Evolutionary conservation across 64 coral and sea anemone genomes (phyloP).

Genomic region (Dendronephthya gigantea): DNA sequence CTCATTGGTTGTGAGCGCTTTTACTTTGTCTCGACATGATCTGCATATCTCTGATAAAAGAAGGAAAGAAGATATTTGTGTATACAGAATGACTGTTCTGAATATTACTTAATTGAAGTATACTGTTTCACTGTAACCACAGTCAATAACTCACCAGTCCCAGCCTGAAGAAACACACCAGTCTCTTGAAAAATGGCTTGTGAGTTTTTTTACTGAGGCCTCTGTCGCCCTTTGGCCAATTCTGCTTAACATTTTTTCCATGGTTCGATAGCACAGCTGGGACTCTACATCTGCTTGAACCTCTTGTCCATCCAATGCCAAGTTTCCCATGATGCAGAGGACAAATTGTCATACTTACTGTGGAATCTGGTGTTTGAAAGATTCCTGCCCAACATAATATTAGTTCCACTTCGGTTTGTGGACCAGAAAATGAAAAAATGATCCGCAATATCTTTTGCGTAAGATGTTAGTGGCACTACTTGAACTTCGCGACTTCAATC

Average conservation of each 20-base stretch:
- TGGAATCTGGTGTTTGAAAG: slow-evolving; percentile 2
- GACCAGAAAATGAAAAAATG: neutral
- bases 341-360: slow-evolving; percentile 19
- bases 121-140: slow-evolving; percentile 15
- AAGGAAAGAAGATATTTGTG: slow-evolving; percentile 9
- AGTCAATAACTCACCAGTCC: slow-evolving; percentile 39
- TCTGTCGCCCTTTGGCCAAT: slow-evolving; percentile 41
- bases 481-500: neutral
- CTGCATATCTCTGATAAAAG: slow-evolving; percentile 42
- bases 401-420: slow-evolving; percentile 11
- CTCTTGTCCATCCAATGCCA: slow-evolving; percentile 19
- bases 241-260: neutral
- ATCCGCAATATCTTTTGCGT: neutral
- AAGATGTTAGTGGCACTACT: neutral
- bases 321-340: slow-evolving; percentile 23
- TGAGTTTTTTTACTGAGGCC: slow-evolving; percentile 35
- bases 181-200: slow-evolving; percentile 29
- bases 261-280: slow-evolving; percentile 25
- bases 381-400: slow-evolving; percentile 12
- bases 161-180: slow-evolving; percentile 46
- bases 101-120: slow-evolving; percentile 1
- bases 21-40: slow-evolving; percentile 51
- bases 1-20: slow-evolving; percentile 32
- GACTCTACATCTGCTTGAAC: slow-evolving; percentile 11
- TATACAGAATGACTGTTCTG: slow-evolving; percentile 21